Evolutionary conservation across 2,113 vertebrate genomes (phyloP).

Genomic region (Pseudonaja textilis): DNA sequence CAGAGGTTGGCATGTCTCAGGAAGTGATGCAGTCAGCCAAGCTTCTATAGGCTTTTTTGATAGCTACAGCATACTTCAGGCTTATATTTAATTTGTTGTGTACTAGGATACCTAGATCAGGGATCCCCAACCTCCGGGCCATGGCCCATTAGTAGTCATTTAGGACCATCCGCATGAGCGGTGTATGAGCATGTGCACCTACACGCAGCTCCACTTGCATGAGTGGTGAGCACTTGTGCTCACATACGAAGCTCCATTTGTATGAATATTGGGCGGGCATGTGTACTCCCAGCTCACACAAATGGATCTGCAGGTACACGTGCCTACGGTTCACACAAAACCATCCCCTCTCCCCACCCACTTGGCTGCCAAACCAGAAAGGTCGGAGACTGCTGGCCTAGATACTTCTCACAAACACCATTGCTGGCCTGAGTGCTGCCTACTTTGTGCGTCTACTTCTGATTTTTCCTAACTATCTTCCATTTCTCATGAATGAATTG

Average conservation of each 20-base stretch:
- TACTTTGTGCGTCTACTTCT: not conserved
- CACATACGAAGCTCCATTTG: not conserved
- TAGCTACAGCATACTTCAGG: not conserved
- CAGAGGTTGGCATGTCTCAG: too few species aligned
- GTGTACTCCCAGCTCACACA: not conserved
- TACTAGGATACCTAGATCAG: not conserved
- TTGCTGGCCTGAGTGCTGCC: not conserved
- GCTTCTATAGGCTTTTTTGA: not conserved
- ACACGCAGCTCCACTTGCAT: too few species aligned
- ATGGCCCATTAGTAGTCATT: too few species aligned
- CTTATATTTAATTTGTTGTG: not conserved
- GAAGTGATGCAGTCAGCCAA: not conserved
- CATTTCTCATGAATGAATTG: not conserved
- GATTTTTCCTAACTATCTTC: not conserved
- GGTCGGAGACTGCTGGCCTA: not conserved
- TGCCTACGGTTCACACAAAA: not conserved
- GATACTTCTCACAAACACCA: not conserved
- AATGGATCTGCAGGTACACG: not conserved
- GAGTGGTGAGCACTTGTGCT: too few species aligned
- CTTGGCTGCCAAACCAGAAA: not conserved
- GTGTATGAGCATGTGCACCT: too few species aligned
- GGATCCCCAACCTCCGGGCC: not conserved
- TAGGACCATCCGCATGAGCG: too few species aligned
- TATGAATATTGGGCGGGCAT: not conserved
- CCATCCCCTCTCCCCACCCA: not conserved